These are phyloP conservation scores for Platorchestia sp. DNA, from an alignment of 1,140 invertebrate genomes.

Conservation along the genomic window DNA sequence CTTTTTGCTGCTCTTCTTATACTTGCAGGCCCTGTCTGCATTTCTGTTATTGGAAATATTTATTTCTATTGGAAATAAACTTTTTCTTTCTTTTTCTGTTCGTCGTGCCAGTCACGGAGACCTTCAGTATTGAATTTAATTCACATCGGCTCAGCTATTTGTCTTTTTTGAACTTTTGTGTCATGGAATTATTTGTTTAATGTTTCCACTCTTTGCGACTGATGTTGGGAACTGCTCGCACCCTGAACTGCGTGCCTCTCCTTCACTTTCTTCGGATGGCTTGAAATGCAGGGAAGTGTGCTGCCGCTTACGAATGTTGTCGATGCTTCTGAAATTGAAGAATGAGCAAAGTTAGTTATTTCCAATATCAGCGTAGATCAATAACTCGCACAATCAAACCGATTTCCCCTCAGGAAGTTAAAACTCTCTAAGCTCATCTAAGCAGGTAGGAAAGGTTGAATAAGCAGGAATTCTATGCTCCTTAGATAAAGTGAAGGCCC, in stretches of 20 bases:
- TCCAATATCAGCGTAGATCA: neutral
- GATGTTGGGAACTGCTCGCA: neutral
- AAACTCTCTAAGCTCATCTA: too few relatives aligned
- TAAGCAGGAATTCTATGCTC: too few relatives aligned
- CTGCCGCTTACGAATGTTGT: neutral
- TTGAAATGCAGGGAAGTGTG: neutral
- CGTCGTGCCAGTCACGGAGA: neutral
- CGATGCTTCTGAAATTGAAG: neutral
- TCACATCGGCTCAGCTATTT: neutral
- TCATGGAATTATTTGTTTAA: neutral
- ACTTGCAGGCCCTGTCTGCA: neutral
- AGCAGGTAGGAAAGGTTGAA: too few relatives aligned
- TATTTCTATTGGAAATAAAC: too few relatives aligned
- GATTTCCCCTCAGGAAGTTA: too few relatives aligned
- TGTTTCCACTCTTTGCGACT: neutral
- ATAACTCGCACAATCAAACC: neutral
- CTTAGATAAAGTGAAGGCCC: too few relatives aligned
- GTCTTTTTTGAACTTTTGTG: neutral
- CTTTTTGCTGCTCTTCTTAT: neutral
- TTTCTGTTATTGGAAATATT: too few relatives aligned
- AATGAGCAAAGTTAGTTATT: neutral
- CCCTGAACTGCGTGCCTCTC: neutral
- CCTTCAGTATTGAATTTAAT: neutral
- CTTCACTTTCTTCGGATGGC: neutral
- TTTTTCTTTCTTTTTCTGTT: too few relatives aligned